Evolutionary conservation across 2,797 vertebrate species (phyloP), one percentile per base, ranked within the genome.

Genomic region (Triplophysa yarkandensis): DNA sequence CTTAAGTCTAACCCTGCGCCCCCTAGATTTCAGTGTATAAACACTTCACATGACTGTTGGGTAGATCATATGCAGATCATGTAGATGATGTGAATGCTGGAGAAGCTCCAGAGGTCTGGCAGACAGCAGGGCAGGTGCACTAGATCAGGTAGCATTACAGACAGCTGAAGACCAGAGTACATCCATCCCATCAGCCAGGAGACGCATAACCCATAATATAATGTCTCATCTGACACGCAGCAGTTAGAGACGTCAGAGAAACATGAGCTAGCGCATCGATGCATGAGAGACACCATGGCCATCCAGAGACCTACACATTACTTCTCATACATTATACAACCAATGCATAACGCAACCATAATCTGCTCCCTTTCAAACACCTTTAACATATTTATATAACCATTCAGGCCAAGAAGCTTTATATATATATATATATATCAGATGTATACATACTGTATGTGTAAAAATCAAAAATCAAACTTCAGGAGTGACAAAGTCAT

Each of bases 111-210:
- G 71, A 68, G 74, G 77, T 65, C 71, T 48, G 77, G 32, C 62
- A 60, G 67, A 50, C 43, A 48, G 54, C 52, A 43, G 71, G 48
- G 50, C 74, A 58, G 58, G 30, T 25, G 46, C 10, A 54, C 58
- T 57, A 79, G 81, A 78, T 82, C 83, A 79, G 82, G 84, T 87
- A 86, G 86, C 84, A 80, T 83, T 85, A 36, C 77, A 82, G 73
- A 76, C 82, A 80, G 79, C 50, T 78, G 74, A 32, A 87, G 86
- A 88, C 90, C 86, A 83, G 83, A 77, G 83, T 87, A 86, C 82
- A 74, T 85, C 83, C 83, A 85, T 83, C 87, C 85, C 87, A 87
- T 89, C 81, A 82, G 70, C 6, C 78, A 80, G 77, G 77, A 84
- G 52, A 82, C 81, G 82, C 77, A 77, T 80, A 61, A 67, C 14